Evolutionary conservation across 2,888 invertebrate species (phyloP), one percentile per base, ranked within the genome.

Genomic region (Halictus quadricinctus): DNA sequence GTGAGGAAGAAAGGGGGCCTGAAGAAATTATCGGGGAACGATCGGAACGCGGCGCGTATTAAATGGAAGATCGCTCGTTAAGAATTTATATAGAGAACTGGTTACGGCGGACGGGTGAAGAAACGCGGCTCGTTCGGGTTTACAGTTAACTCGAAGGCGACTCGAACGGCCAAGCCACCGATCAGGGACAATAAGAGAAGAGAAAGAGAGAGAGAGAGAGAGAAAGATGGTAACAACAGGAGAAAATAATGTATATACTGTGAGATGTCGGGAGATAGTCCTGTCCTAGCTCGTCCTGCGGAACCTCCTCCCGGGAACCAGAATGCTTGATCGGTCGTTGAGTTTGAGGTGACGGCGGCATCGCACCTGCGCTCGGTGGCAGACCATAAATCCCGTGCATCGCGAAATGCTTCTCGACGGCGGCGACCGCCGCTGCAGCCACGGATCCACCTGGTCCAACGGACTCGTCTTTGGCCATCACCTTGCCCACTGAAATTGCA

Each of bases 231-330:
- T 13, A 54, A 54, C 12, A 58, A 58, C 58, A 64, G 48, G n/a
- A 43, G 46, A 73, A 13, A 76, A 18, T 8, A 70, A 70, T 25
- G 72, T 76, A 86, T 95, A 95, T 93, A 96, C 96, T 95, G 91
- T 96, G 96, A 91, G 96, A 95, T 3, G 96, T 95, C 25, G 96
- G 95, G 88, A 97, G 95, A 89, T 96, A 96, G 88, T 97, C 97
- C 69, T 95, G 95, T n/a, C 58, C 58, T 58, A 58, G 58, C 72
- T 96, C 96, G 72, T 96, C 96, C 92, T 96, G 96, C 43, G 91
- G 88, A 48, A 91, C 81, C 75, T 95, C 94, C 87, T 93, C 95
- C 92, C 91, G 91, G 77, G 90, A 89, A 74, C 88, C 85, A 73
- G 93, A 91, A 87, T 94, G 93, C 84, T 94, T 94, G 81, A 93